Conservation (phyloP, 1,140 invertebrate genomes). For the Aradophagus sp. region DNA sequence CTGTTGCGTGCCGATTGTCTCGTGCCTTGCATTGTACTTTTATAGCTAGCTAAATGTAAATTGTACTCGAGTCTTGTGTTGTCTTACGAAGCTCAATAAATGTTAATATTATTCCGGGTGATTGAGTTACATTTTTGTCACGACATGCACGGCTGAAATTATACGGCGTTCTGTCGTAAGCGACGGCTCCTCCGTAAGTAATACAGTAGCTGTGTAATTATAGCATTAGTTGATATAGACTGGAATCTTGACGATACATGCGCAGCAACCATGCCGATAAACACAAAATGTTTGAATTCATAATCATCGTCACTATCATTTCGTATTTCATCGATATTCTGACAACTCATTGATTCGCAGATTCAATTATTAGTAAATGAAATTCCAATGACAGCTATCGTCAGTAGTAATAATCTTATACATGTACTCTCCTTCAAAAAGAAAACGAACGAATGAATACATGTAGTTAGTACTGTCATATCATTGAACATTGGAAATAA, state of each 20-base stretch:
- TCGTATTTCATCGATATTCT: too few species aligned
- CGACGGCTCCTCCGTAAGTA: slow-evolving; percentile 36
- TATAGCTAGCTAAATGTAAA: slow-evolving; percentile 18
- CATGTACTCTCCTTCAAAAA: too few species aligned
- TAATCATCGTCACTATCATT: too few species aligned
- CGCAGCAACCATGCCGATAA: slow-evolving; percentile 26
- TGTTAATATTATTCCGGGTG: background rate
- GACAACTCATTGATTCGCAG: too few species aligned
- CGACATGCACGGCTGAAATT: slow-evolving; percentile 4
- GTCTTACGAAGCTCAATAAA: slow-evolving; percentile 18
- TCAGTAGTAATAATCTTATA: too few species aligned
- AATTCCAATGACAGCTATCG: too few species aligned
- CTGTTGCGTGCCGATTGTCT: slow-evolving; percentile 65
- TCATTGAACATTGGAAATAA: too few species aligned
- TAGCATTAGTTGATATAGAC: slow-evolving; percentile 36
- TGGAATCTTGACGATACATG: slow-evolving; percentile 38
- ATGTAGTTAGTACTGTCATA: too few species aligned
- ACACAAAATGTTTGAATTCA: too few species aligned
- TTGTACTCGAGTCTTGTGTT: too few species aligned
- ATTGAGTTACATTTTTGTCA: slow-evolving; percentile 16
- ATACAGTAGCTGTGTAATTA: slow-evolving; percentile 51
- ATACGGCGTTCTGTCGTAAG: slow-evolving; percentile 12
- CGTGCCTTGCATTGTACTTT: slow-evolving; percentile 52
- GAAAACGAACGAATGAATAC: too few species aligned
- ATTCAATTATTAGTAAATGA: too few species aligned